Evolutionary conservation across 2,888 invertebrate species (phyloP), one percentile per base, ranked within the genome.

Genomic region (Erebia ligea): DNA sequence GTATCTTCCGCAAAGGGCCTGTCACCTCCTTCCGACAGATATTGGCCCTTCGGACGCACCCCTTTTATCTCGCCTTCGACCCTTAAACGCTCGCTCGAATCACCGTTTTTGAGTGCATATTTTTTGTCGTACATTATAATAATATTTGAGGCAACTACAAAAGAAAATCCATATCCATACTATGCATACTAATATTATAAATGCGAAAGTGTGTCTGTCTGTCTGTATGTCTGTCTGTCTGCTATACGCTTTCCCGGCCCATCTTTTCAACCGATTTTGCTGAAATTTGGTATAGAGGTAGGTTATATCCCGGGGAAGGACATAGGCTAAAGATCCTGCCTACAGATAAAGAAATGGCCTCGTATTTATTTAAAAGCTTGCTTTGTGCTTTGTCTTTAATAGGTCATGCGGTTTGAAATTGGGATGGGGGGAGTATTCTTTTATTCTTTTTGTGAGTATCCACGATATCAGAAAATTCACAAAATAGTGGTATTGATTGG

Each of bases 31-130:
- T 77, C 79, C 77, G 66, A 69, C 75, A 83, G 81, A 87, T 88
- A 88, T 86, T 79, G 82, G 82, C 82, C 81, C 82, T 84, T 81
- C 72, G 76, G 77, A 71, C 79, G 80, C 82, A 88, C 87, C 91
- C 91, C 89, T 91, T 90, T 90, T 89, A 90, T 88, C 74, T 77
- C 80, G 81, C 82, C 78, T 77, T 83, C 84, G 84, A 89, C 90
- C 90, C 88, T 90, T 79, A 72, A 81, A 83, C 85, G 85, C 80
- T 85, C 86, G 85, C 82, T 79, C 81, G 82, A 87, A 89, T 89
- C 90, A 88, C 89, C 86, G 86, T 80, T 76, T 79, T 80, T 79
- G 82, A 81, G 82, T 45, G 82, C 80, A 82, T 83, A 6, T 84
- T 84, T 85, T 85, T 85, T 82, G 84, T 84, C 81, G 81, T 82